Conservation (phyloP, 2,797 vertebrate genomes). For the Catamblyrhynchus diadema region DNA sequence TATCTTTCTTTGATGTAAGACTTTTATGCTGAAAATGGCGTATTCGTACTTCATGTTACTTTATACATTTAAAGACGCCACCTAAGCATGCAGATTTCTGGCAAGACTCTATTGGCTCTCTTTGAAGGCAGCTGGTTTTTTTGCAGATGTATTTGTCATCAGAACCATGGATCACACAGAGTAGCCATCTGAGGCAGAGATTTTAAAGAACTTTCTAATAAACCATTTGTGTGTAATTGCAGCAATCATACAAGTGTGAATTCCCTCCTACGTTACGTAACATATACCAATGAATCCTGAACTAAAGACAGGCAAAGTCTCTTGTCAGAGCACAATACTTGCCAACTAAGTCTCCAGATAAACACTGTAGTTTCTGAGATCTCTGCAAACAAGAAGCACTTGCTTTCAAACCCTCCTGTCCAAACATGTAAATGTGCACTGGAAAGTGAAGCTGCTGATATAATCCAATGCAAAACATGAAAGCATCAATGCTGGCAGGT, state of each 20-base stretch:
- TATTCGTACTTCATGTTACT: not conserved
- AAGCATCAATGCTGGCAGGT: not conserved
- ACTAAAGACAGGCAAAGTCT: not conserved
- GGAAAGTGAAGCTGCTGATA: not conserved
- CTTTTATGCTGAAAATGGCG: not conserved
- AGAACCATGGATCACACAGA: not conserved
- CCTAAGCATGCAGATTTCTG: not conserved
- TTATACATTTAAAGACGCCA: not conserved
- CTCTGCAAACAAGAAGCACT: not conserved
- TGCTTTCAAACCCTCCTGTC: not conserved
- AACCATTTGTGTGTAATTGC: not conserved
- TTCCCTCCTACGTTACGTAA: not conserved
- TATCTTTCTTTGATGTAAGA: not conserved
- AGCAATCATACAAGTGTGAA: not conserved
- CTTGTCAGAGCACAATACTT: not conserved
- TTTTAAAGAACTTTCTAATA: not conserved
- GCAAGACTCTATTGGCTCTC: not conserved
- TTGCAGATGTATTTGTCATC: not conserved
- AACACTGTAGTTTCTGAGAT: not conserved
- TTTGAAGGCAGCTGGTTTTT: not conserved
- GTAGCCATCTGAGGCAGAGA: not conserved
- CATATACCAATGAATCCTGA: not conserved
- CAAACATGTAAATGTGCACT: rapidly evolving
- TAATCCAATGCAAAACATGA: not conserved
- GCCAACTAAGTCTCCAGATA: not conserved